Evolutionary conservation across 2,797 vertebrate genomes (phyloP).

Genomic region (Lepilemur septentrionalis): DNA sequence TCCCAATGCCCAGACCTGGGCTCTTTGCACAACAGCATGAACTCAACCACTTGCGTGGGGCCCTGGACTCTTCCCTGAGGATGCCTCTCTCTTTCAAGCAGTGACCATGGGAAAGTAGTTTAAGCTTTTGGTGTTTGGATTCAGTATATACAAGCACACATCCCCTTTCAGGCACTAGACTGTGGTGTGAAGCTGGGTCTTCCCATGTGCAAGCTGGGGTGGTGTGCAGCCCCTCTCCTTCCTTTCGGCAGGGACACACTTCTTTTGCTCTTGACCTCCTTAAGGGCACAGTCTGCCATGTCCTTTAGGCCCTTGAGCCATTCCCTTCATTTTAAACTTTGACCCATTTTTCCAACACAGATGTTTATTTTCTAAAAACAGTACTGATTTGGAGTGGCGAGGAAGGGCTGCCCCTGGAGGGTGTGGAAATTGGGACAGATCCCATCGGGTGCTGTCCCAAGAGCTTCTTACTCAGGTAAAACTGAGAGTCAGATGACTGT

Average conservation of each 20-base stretch:
- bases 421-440: not conserved
- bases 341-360: not conserved
- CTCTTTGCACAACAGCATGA: no score
- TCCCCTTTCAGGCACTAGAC: not conserved
- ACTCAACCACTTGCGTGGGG: no score
- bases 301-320: not conserved
- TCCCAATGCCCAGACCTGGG: not conserved
- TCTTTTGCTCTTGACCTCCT: not conserved
- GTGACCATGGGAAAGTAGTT: not conserved
- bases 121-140: not conserved
- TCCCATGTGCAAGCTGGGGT: not conserved
- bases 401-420: not conserved
- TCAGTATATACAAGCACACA: not conserved
- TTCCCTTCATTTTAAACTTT: not conserved
- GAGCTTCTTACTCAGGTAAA: not conserved
- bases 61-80: no score
- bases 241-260: no score
- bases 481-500: not conserved
- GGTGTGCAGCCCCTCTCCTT: accelerated
- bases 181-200: not conserved
- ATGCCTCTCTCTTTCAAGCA: no score
- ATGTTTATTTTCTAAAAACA: slow-evolving; percentile 11
- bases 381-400: not conserved
- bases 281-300: not conserved
- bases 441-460: not conserved